These are phyloP conservation scores for Tinea pellionella DNA, from an alignment of 2,888 invertebrate species.

Conservation along the genomic window DNA sequence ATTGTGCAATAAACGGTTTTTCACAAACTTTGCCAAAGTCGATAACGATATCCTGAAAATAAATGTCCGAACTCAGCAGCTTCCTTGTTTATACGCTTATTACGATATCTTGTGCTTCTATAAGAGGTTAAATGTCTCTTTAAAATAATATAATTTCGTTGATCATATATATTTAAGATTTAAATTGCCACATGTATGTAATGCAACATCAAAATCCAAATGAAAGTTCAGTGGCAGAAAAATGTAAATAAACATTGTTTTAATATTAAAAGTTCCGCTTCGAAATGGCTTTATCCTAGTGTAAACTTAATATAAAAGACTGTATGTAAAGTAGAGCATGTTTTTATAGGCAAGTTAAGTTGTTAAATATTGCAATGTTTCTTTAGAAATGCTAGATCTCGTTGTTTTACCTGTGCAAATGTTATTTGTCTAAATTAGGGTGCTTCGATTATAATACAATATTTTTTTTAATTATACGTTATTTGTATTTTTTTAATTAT, in stretches of 20 bases:
- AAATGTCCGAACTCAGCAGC: too few species aligned
- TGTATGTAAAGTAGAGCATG: neutral
- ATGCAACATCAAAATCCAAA: too few species aligned
- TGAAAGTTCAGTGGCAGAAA: too few species aligned
- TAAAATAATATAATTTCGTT: too few species aligned
- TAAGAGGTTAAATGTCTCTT: too few species aligned
- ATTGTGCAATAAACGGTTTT: conserved; percentile 16
- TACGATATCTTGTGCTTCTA: too few species aligned
- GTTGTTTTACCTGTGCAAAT: conserved; percentile 28
- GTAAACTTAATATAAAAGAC: neutral
- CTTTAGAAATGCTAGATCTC: conserved; percentile 61
- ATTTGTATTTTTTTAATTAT: neutral
- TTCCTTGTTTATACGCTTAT: too few species aligned
- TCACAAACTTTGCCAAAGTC: conserved; percentile 52
- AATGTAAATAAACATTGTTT: neutral
- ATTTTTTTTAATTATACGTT: neutral
- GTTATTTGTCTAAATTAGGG: conserved; percentile 8
- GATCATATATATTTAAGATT: too few species aligned
- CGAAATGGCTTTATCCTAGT: neutral
- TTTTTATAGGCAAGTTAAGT: neutral
- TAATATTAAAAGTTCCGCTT: neutral
- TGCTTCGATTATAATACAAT: neutral
- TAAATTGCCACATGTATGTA: too few species aligned
- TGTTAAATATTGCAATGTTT: conserved; percentile 29
- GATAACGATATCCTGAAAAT: conserved; percentile 16